Conservation (phyloP, 1,140 invertebrate genomes). For the Hyposmocoma kahamanoa region DNA sequence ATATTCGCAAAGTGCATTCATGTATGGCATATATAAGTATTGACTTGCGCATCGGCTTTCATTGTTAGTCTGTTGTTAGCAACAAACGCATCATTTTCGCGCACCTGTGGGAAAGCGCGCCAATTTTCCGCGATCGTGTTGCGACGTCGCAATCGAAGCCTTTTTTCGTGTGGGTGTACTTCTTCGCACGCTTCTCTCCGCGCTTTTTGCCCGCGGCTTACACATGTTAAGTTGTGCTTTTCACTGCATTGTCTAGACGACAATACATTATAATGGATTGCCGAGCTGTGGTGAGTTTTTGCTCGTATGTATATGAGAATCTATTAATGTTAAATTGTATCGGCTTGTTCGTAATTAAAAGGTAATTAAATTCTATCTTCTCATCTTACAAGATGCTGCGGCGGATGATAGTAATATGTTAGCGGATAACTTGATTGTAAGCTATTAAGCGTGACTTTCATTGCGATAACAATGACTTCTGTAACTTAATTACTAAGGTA, state of each 20-base stretch:
- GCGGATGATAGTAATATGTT: no score
- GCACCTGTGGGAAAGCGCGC: conserved; percentile 24
- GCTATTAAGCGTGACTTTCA: no score
- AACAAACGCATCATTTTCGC: conserved; percentile 23
- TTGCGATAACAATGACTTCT: no score
- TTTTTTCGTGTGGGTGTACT: conserved; percentile 6
- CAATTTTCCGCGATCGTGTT: conserved; percentile 21
- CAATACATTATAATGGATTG: conserved; percentile 52
- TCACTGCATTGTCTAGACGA: conserved; percentile 38
- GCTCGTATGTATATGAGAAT: conserved; percentile 7
- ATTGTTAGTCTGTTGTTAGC: conserved; percentile 35
- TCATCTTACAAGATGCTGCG: no score
- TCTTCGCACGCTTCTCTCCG: conserved; percentile 23
- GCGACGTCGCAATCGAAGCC: conserved; percentile 8
- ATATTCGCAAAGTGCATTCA: conserved; percentile 18
- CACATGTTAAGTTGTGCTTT: conserved; percentile 35
- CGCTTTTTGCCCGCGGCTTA: conserved; percentile 23
- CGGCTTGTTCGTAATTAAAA: not conserved
- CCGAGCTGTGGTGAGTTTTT: conserved; percentile 49
- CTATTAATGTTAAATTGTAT: conserved; percentile 2
- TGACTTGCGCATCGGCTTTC: conserved; percentile 34
- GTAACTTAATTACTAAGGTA: no score
- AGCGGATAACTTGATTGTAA: no score
- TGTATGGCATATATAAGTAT: conserved; percentile 54
- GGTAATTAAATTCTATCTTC: not conserved